These are phyloP conservation scores for Endotricha flammealis DNA, from an alignment of 2,888 invertebrate genomes.

Conservation along the genomic window DNA sequence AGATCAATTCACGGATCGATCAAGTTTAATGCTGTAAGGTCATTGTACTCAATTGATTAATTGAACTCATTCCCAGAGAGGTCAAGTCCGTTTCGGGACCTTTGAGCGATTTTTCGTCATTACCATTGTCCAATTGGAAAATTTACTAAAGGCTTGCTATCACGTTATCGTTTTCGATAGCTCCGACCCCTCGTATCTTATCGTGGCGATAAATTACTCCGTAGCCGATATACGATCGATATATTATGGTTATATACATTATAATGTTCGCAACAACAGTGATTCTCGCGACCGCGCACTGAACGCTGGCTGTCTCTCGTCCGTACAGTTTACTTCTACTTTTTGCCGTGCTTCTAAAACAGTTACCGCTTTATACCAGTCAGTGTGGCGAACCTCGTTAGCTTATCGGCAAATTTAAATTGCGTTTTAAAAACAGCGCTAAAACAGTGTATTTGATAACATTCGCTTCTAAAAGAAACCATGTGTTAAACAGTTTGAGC, in stretches of 20 bases:
- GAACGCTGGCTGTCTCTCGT: slow-evolving; percentile 41
- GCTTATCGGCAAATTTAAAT: slow-evolving; percentile 3
- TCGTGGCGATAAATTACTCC: slow-evolving; percentile 67
- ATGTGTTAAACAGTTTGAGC: slow-evolving; percentile 8
- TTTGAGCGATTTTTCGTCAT: slow-evolving; percentile 7
- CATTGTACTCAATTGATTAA: slow-evolving; percentile 32
- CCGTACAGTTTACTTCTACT: slow-evolving; percentile 31
- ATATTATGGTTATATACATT: slow-evolving; percentile 46
- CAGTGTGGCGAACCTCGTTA: neutral
- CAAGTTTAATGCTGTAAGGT: slow-evolving; percentile 30
- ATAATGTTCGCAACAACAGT: slow-evolving; percentile 60
- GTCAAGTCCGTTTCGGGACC: slow-evolving; percentile 10
- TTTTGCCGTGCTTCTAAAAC: slow-evolving; percentile 4
- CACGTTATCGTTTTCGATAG: slow-evolving; percentile 33
- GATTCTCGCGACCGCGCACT: slow-evolving; percentile 55
- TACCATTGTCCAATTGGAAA: slow-evolving; percentile 25
- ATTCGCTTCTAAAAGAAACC: slow-evolving; percentile 4
- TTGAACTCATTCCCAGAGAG: slow-evolving; percentile 20
- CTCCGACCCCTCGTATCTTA: slow-evolving; percentile 51
- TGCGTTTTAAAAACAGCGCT: slow-evolving; percentile 4
- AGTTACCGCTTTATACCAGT: slow-evolving; percentile 1
- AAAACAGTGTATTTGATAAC: slow-evolving; percentile 4
- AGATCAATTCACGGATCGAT: slow-evolving; percentile 24
- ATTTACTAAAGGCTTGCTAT: slow-evolving; percentile 31
- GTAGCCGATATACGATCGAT: slow-evolving; percentile 68